Percentiles rank a stretch among this genome's conserved stretches.
phyloP scores from a whole-genome alignment of 2,113 vertebrate species.

The Oryzias celebensis region DNA sequence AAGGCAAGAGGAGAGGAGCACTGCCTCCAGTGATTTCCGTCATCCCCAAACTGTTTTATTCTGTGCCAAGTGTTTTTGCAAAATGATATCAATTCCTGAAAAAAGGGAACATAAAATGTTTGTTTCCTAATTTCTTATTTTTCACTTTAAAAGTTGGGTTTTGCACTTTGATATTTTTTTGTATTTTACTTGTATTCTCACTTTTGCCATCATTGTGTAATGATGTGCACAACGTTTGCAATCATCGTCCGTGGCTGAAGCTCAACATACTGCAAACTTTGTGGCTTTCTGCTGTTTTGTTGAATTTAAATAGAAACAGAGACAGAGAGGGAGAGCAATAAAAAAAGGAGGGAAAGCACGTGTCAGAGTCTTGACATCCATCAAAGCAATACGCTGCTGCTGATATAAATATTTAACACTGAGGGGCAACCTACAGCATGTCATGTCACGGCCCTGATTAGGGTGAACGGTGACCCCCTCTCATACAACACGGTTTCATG shows the following conservation, averaged over 20 bases:
- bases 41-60: conserved; percentile 36
- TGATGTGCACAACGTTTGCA: too few relatives aligned
- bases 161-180: too few relatives aligned
- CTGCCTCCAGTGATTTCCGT: conserved; percentile 63
- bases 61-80: conserved; percentile 1
- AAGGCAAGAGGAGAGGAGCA: conserved; percentile 41
- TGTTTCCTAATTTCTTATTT: too few relatives aligned
- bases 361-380: conserved; percentile 80
- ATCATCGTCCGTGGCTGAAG: too few relatives aligned
- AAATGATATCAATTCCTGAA: too few relatives aligned
- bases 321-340: conserved; percentile 26
- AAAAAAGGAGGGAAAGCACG: conserved; percentile 62
- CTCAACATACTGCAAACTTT: conserved; percentile 15
- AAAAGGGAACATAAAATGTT: too few relatives aligned
- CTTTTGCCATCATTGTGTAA: neutral
- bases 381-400: conserved; percentile 71
- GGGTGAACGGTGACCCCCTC: conserved; percentile 76
- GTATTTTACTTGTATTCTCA: neutral
- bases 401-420: conserved; percentile 83
- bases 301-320: conserved; percentile 68
- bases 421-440: conserved; percentile 79
- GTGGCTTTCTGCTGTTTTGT: conserved; percentile 45
- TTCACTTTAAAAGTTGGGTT: too few relatives aligned
- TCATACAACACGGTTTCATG: conserved; percentile 73
- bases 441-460: conserved; percentile 81